Percentiles rank a stretch among this genome's conserved stretches.
These are phyloP conservation scores for Cryptocephalus moraei DNA, from an alignment of 2,888 invertebrate species.

Conservation along the genomic window DNA sequence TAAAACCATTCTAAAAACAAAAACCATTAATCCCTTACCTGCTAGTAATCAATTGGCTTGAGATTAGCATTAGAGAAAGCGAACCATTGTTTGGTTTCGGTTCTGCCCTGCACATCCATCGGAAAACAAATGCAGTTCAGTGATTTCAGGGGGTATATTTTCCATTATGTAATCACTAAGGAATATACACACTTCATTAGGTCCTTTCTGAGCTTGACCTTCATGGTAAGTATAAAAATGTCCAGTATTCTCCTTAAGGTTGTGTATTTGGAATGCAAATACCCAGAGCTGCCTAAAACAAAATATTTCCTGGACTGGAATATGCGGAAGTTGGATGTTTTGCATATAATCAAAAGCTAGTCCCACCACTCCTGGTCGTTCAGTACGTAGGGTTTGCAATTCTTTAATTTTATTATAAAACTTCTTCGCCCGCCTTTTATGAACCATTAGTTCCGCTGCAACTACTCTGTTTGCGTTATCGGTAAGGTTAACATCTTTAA, in stretches of 20 bases:
- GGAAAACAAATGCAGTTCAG: constrained; percentile 15
- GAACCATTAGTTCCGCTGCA: constrained; percentile 7
- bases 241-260: constrained; percentile 5
- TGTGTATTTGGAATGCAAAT: constrained; percentile 5
- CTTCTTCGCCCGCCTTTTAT: constrained; percentile 7
- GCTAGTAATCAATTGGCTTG: too few species aligned
- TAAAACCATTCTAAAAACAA: too few species aligned
- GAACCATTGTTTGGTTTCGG: constrained; percentile 9
- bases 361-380: background rate
- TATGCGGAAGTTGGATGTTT: constrained; percentile 4
- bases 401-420: constrained; percentile 11
- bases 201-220: constrained; percentile 11
- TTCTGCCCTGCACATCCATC: constrained; percentile 13
- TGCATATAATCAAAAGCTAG: constrained; percentile 19
- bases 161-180: constrained; percentile 13
- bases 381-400: constrained; percentile 5
- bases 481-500: constrained; percentile 3
- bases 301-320: constrained; percentile 1
- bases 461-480: constrained; percentile 9
- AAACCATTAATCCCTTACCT: too few species aligned
- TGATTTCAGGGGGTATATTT: constrained; percentile 7
- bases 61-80: too few species aligned
- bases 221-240: constrained; percentile 16
- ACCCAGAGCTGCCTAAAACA: constrained; percentile 9
- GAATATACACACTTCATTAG: constrained; percentile 8